Evolutionary conservation across 2,113 vertebrate genomes (phyloP).

Genomic region (Silurus glanis): DNA sequence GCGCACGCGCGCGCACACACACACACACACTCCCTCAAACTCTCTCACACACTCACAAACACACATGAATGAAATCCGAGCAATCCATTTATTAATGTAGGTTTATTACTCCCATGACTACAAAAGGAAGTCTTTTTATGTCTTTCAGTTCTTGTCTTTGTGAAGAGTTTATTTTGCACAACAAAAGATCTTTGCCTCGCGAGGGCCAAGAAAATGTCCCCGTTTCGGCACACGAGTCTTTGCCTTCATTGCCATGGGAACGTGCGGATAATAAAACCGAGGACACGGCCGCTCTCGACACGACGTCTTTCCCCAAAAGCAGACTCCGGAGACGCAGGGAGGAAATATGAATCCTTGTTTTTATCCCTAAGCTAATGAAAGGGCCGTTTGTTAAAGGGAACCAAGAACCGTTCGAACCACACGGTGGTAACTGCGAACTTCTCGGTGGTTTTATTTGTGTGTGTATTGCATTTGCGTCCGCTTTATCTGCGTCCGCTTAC

Average conservation of each 20-base stretch:
- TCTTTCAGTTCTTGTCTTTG: background rate
- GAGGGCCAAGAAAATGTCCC: background rate
- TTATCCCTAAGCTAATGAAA: background rate
- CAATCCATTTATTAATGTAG: background rate
- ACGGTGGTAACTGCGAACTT: background rate
- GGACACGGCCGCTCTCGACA: background rate
- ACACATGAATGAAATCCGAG: background rate
- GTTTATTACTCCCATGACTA: background rate
- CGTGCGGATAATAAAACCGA: background rate
- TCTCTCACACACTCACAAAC: background rate
- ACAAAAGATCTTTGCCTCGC: background rate
- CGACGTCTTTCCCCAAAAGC: background rate
- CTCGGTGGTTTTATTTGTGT: background rate
- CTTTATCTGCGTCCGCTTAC: background rate
- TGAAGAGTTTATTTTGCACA: background rate
- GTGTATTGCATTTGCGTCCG: background rate
- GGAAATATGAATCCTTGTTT: background rate
- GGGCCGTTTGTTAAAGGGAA: background rate
- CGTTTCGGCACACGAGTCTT: background rate
- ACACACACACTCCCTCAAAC: background rate
- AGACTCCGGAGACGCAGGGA: background rate
- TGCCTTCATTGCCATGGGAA: background rate
- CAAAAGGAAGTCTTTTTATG: slow-evolving; percentile 2
- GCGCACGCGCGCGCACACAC: background rate
- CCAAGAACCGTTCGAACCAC: background rate